A percentile compares a stretch with the other conserved stretches of the same genome.
Evolutionary conservation across 2,113 vertebrate genomes (phyloP).

Genomic region (Marcusenius ussheri): DNA sequence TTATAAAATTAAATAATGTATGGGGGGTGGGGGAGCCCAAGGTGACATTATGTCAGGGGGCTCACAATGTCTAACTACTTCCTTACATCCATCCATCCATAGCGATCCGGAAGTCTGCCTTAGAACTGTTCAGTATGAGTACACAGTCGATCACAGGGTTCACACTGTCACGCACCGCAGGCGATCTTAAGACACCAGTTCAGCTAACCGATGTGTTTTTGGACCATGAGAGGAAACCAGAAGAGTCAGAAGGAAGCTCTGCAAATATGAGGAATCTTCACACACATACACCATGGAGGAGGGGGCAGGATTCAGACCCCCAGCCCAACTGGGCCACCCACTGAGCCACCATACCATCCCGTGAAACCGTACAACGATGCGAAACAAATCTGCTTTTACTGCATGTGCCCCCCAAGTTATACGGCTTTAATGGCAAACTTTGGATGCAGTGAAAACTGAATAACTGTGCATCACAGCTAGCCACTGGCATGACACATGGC

Average conservation of each 20-base stretch:
- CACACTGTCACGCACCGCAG: not conserved
- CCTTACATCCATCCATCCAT: too few relatives aligned
- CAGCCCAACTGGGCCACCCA: not conserved
- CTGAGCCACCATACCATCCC: not conserved
- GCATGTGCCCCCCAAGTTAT: not conserved
- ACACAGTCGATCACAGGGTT: not conserved
- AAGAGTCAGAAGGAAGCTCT: not conserved
- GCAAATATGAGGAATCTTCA: not conserved
- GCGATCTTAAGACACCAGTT: not conserved
- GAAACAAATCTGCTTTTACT: not conserved
- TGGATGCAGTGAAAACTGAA: not conserved
- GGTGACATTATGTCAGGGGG: too few relatives aligned
- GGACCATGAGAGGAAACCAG: not conserved
- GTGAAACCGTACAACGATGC: not conserved
- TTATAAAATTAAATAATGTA: too few relatives aligned
- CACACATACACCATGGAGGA: not conserved
- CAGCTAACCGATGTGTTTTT: not conserved
- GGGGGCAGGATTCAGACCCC: not conserved
- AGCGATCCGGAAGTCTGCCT: not conserved
- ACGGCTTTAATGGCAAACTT: not conserved
- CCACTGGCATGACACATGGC: not conserved
- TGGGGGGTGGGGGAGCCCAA: too few relatives aligned
- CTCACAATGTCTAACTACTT: too few relatives aligned
- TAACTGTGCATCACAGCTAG: not conserved
- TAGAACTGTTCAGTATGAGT: not conserved